Evolutionary conservation across 2,888 invertebrate genomes (phyloP).

Genomic region (Dorcus hopei): DNA sequence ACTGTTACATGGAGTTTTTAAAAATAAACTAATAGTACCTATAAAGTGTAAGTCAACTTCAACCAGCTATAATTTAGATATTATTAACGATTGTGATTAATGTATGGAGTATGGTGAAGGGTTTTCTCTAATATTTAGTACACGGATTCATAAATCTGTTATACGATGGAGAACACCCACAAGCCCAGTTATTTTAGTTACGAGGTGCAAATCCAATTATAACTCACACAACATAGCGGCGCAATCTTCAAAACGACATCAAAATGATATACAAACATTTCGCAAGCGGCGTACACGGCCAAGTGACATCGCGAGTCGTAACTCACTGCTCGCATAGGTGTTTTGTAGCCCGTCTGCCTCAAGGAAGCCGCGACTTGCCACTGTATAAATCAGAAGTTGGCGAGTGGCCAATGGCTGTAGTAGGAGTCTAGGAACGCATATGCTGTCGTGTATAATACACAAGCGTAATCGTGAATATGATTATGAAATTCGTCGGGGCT

Average conservation of each 20-base stretch:
- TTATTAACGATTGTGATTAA: no score
- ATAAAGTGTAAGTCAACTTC: no score
- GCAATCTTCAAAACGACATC: conserved; percentile 40
- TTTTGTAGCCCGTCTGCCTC: conserved; percentile 41
- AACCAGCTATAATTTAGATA: no score
- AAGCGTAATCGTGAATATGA: not conserved
- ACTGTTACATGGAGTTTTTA: no score
- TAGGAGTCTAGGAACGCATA: conserved; percentile 7
- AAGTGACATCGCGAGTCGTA: conserved; percentile 42
- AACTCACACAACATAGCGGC: conserved; percentile 36
- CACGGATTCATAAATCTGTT: conserved; percentile 10
- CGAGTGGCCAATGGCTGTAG: conserved; percentile 34
- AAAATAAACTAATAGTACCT: no score
- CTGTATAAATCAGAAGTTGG: conserved; percentile 44
- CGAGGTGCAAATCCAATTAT: conserved; percentile 42
- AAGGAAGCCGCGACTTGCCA: conserved; percentile 42
- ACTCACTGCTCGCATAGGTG: conserved; percentile 42
- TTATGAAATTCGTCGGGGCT: not conserved
- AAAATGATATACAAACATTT: conserved; percentile 45
- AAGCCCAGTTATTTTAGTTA: conserved; percentile 30
- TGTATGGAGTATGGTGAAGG: no score
- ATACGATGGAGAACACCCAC: conserved; percentile 31
- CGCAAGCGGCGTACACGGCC: conserved; percentile 44
- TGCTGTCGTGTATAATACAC: conserved; percentile 1
- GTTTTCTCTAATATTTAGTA: no score